Conservation (phyloP, 2,113 vertebrate genomes). For the Grus americana region DNA sequence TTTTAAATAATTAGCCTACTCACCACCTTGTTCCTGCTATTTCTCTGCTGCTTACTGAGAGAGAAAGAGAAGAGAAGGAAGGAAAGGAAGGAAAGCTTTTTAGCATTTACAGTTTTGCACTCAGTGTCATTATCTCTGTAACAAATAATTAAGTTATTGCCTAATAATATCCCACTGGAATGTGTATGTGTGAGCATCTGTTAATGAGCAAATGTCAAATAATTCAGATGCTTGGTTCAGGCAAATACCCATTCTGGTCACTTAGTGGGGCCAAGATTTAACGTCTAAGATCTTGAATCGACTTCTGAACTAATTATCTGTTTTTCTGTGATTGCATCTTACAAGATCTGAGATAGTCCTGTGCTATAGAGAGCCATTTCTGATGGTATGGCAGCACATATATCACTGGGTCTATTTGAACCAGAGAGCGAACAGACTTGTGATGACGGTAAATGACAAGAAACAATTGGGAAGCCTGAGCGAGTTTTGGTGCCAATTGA, state of each 20-base stretch:
- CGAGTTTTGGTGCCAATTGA: not conserved
- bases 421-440: not conserved
- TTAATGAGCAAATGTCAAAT: not conserved
- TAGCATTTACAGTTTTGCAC: not conserved
- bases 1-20: not conserved
- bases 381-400: not conserved
- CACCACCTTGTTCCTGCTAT: not conserved
- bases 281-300: not conserved
- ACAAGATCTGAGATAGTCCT: not conserved
- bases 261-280: not conserved
- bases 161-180: not conserved
- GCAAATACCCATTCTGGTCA: not conserved
- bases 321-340: not conserved
- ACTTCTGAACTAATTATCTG: not conserved
- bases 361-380: not conserved
- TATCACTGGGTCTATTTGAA: accelerated
- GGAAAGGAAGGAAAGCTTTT: not conserved
- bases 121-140: not conserved
- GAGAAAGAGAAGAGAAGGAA: no score
- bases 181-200: not conserved
- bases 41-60: not conserved
- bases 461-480: not conserved
- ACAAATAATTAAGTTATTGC: not conserved
- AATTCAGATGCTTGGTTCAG: not conserved
- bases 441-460: not conserved